Evolutionary conservation across 2,888 invertebrate genomes (phyloP), one percentile per base, ranked within the genome.

Genomic region (Cephus pygmeus): DNA sequence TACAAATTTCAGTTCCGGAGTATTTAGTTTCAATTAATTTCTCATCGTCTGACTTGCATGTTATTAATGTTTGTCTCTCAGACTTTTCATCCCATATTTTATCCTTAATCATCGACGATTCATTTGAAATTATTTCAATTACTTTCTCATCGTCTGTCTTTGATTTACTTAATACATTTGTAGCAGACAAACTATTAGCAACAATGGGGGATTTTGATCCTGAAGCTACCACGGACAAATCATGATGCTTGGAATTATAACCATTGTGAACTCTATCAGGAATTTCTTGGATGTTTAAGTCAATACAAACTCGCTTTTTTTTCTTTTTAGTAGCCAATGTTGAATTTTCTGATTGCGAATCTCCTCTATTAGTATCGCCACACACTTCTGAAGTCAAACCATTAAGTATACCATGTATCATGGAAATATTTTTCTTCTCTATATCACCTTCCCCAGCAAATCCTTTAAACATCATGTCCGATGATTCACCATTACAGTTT

Each of bases 61-160:
- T 23, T 56, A 56, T 56, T 1, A 87, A 89, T 30, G 73, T 76
- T 80, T 79, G 79, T 79, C 1, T 12, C 4, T 71, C 33, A 31
- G 31, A 75, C 73, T 33, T 77, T 74, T 1, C 71, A 77, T 68
- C 68, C 69, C 75, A 74, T 77, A 36, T 40, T 79, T 80, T 11
- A 35, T 77, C 75, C 12, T 23, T 69, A 36, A 34, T 12, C 56
- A 56, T 56, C 23, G 34, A 69, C 33, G 69, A 35, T 1, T 75
- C 75, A 30, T 40, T 75, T 15, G 75, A 80, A 56, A 85, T 85
- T 35, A 85, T 89, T 69, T 88, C 88, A 69, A 87, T 84, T 0
- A 88, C 80, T 75, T 89, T 89, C 36, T 89, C 89, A 69, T 89
- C 88, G 36, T 89, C 89, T 0, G 88, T 88, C 77, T 89, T 89